phyloP scores from a whole-genome alignment of 2,113 vertebrate genomes.

The Nicator chloris region DNA sequence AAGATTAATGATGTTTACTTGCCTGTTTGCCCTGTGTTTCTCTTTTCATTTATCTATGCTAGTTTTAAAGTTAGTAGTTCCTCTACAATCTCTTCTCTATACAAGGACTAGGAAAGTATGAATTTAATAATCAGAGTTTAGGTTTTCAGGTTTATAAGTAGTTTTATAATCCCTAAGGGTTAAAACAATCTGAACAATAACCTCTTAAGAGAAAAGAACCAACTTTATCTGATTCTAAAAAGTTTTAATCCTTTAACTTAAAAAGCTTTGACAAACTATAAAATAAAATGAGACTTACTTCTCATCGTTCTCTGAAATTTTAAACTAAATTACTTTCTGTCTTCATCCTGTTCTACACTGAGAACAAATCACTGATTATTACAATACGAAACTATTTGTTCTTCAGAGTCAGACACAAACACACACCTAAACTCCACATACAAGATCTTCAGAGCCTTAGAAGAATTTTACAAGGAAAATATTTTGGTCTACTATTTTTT shows the following conservation, averaged over 20 bases:
- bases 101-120: not conserved
- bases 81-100: not conserved
- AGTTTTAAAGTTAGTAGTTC: not conserved
- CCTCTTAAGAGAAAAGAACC: not conserved
- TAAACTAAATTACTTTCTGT: not conserved
- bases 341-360: not conserved
- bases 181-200: not conserved
- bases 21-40: slow-evolving; percentile 13
- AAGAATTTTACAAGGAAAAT: not conserved
- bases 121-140: not conserved
- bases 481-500: not conserved
- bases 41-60: not conserved
- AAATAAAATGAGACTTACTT: not conserved
- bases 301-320: not conserved
- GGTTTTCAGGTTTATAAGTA: not conserved
- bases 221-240: not conserved
- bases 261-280: not conserved
- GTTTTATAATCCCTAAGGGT: not conserved
- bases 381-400: not conserved
- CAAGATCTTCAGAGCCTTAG: not conserved
- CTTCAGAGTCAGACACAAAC: not conserved
- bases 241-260: not conserved
- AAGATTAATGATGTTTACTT: slow-evolving; percentile 41
- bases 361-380: not conserved
- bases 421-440: not conserved